Percentiles rank a stretch among this genome's conserved stretches.
Evolutionary conservation across 2,113 vertebrate genomes (phyloP).

Genomic region (Cyphomyrus discorhynchus): DNA sequence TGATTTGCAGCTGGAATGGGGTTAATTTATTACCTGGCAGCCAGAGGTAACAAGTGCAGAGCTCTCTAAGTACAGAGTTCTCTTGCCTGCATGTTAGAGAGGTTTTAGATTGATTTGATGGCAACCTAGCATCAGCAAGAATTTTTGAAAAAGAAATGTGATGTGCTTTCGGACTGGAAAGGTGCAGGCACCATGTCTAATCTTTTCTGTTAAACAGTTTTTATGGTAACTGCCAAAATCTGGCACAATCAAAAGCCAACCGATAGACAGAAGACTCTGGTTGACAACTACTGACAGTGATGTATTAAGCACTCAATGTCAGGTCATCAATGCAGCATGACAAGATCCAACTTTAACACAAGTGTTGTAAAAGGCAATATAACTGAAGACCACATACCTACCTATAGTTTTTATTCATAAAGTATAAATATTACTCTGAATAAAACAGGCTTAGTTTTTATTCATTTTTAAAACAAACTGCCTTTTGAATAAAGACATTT

Average conservation of each 20-base stretch:
- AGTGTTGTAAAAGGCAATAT: neutral
- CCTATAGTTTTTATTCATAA: neutral
- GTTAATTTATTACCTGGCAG: conserved; percentile 4
- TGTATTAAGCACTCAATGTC: neutral
- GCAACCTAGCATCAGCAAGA: neutral
- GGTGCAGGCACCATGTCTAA: neutral
- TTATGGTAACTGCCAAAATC: neutral
- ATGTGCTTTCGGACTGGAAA: neutral
- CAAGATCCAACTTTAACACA: neutral
- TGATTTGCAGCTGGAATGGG: neutral
- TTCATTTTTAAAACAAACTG: neutral
- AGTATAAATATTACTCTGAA: neutral
- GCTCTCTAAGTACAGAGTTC: neutral
- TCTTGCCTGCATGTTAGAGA: neutral
- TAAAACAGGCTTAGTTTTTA: neutral
- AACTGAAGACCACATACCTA: neutral
- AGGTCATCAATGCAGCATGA: neutral
- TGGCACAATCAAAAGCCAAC: neutral
- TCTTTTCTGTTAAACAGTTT: neutral
- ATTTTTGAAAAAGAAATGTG: neutral
- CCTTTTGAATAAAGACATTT: neutral
- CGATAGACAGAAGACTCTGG: neutral
- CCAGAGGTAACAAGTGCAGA: neutral
- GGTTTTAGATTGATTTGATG: neutral
- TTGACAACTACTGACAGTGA: neutral